Base-by-base conservation (phyloP, 2,113 vertebrate genomes). In the Eleginops maclovinus region DNA sequence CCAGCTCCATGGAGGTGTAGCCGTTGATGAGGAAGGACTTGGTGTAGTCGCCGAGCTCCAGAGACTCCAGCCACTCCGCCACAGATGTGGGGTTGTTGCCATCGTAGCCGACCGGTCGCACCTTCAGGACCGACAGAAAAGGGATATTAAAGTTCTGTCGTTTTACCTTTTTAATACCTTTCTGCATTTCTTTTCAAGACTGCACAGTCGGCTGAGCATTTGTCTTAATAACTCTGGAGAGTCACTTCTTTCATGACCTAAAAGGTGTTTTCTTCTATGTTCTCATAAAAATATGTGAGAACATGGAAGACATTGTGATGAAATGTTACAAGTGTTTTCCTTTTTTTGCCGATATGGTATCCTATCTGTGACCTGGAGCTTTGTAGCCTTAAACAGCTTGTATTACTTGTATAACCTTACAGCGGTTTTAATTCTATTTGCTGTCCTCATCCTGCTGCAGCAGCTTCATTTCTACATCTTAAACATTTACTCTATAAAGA, bases 1-100 rank as follows among this genome's bases (percentile, higher is more conserved):
- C 96, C 86, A 99, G 96, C 89, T 99, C 98, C 97, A 99, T 98
- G 78, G 97, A 98, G 9, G 97, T 98, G 94, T 99, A 99, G 77
- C 98, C 97, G 47, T 99, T 99, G 90, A 99, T 95, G 79, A 99
- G 97, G 91, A 99, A 99, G 77, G 96, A 95, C 94, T 99, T 99
- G 85, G 97, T 99, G 95, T 99, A 99, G 94, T 99, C 98, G 24
- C 97, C 97, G 56, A 99, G 92, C 91, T 99, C 98, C 91, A 99
- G 88, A 59, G 97, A 99, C 91, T 99, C 98, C 94, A 99, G 94
- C 98, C 98, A 99, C 92, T 99, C 98, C 1, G 97, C 98, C 85
- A 99, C 97, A 41, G 97, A 99, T 9, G 95, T 96, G 79, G 98
- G 97, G 81, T 97, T 97, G 93, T 99, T 98, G 72, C 96, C 97